A percentile compares a stretch with the other conserved stretches of the same genome.
Conservation (phyloP, 2,113 vertebrate genomes). For the Pionites leucogaster region DNA sequence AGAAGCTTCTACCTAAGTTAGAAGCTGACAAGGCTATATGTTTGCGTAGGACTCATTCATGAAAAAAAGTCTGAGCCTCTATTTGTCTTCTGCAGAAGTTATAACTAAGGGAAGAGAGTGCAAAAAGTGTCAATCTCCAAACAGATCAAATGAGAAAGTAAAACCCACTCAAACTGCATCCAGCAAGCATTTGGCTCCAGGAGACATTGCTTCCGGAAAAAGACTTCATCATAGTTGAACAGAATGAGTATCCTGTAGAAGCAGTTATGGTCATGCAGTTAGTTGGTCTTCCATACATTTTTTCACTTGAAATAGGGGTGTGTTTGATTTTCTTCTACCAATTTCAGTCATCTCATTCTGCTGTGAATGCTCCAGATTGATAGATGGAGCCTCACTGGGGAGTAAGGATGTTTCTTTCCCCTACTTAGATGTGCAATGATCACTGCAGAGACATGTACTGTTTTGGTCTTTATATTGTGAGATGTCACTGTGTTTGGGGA, state of each 20-base stretch:
- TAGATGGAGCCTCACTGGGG: not conserved
- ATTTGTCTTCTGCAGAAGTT: constrained; percentile 34
- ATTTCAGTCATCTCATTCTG: not conserved
- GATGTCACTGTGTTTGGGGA: not conserved
- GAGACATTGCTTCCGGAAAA: not conserved
- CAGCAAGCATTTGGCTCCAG: constrained; percentile 3
- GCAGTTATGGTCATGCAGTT: not conserved
- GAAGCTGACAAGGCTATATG: not conserved
- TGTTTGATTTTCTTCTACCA: constrained; percentile 12
- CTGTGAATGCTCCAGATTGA: not conserved
- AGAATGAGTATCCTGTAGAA: not conserved
- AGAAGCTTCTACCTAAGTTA: not conserved
- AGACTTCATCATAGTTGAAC: not conserved
- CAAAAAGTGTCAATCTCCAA: constrained; percentile 9
- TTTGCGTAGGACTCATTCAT: not conserved
- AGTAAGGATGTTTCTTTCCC: not conserved
- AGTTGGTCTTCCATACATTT: not conserved
- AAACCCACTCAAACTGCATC: not conserved
- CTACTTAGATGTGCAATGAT: accelerated
- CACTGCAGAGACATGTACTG: not conserved
- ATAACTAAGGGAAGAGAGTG: not conserved
- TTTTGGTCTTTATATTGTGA: not conserved
- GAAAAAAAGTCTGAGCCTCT: not conserved
- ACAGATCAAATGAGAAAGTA: constrained; percentile 18
- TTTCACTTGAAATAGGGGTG: not conserved